Evolutionary conservation across 2,113 vertebrate genomes (phyloP).

Genomic region (Salvelinus namaycush): DNA sequence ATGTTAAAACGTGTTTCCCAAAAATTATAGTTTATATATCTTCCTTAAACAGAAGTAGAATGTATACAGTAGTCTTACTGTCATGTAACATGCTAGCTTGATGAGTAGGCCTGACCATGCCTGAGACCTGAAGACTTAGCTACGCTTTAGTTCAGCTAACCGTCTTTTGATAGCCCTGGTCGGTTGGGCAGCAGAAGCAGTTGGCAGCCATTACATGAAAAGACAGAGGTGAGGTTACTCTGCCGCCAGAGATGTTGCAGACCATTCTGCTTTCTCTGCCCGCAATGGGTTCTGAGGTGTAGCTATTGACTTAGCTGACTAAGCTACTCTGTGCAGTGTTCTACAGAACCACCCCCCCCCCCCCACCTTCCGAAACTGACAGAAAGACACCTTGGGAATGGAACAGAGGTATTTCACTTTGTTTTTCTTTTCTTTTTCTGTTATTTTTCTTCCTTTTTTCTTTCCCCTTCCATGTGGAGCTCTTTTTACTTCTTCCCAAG

Average conservation of each 20-base stretch:
- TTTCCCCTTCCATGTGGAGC: not conserved
- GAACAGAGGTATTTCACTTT: not conserved
- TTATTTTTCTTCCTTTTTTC: conserved; percentile 7
- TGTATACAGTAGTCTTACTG: conserved; percentile 54
- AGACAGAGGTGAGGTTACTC: conserved; percentile 39
- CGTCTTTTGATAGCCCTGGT: too few species aligned
- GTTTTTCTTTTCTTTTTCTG: conserved; percentile 22
- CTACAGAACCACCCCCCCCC: not conserved
- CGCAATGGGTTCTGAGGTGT: not conserved
- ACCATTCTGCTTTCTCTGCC: conserved; percentile 36
- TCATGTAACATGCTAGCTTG: not conserved
- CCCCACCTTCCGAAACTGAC: not conserved
- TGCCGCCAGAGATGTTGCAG: conserved; percentile 9
- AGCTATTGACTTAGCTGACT: conserved; percentile 22
- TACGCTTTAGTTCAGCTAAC: too few species aligned
- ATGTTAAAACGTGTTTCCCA: not conserved
- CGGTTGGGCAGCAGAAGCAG: conserved; percentile 28
- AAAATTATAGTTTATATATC: conserved; percentile 29
- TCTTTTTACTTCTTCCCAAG: conserved; percentile 49
- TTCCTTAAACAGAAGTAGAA: conserved; percentile 21
- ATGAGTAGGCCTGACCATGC: conserved; percentile 40
- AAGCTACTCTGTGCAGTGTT: conserved; percentile 4
- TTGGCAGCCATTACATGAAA: conserved; percentile 51
- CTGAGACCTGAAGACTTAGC: too few species aligned
- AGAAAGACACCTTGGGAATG: not conserved